Base-by-base conservation (phyloP, 1,140 invertebrate species). In the Euwallacea fornicatus region DNA sequence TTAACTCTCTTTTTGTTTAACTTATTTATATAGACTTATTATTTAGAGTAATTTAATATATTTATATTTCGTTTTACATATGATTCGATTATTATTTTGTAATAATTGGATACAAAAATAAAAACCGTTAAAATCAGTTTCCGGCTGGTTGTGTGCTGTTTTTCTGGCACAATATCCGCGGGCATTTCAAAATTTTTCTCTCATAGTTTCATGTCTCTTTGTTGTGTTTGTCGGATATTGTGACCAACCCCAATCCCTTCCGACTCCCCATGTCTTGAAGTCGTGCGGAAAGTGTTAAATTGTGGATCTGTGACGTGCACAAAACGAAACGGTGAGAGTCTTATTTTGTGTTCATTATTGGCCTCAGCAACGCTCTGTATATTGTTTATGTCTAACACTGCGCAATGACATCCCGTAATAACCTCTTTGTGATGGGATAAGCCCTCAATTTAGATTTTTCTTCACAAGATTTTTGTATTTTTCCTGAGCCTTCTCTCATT, bases 341-440 rank as follows among this genome's bases (percentile, higher is more conserved):
- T 33, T 33, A 33, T 58, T 71, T 66, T 68, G 64, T 70, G 71
- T 62, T 61, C 16, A 15, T 15, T 56, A 15, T 56, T 15, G n/a
- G 54, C 16, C 54, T 56, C n/a, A 8, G 8, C 10, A 9, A 15
- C 16, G 16, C 16, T 56, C 8, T 21, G 16, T n/a, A 13, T 56
- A 50, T 50, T 13, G 10, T 56, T 15, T n/a, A 53, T 53, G 58
- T 46, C 61, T 76, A 75, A 75, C 74, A 73, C 66, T 65, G 69
- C 64, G 16, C 70, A 75, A 66, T 71, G 55, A 69, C 62, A 71
- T 75, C 74, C 74, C 77, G 74, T 77, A 78, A 77, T 79, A 79
- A 77, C 70, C 75, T 74, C 69, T 65, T 58, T 73, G 86, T 87
- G 84, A 87, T 87, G 86, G 86, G 86, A 87, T 87, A 87, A 87